A percentile compares a stretch with the other conserved stretches of the same genome.
Conservation (phyloP, 1,140 invertebrate species). For the Conus betulinus region DNA sequence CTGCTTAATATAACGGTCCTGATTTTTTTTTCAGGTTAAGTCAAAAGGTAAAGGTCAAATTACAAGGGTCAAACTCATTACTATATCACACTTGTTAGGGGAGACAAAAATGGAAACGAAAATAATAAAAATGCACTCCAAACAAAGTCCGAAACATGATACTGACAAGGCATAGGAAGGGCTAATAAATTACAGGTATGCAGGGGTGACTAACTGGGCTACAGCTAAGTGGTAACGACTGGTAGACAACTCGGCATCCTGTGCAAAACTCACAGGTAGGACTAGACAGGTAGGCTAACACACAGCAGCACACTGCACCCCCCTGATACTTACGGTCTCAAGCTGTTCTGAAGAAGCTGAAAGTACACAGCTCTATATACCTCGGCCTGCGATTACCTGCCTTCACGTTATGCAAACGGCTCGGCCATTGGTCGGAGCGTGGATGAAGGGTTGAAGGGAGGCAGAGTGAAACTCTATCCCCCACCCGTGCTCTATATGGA, state of each 20-base stretch:
- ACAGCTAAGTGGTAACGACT: not conserved
- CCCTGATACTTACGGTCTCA: constrained; percentile 34
- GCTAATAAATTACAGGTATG: not conserved
- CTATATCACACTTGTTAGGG: not conserved
- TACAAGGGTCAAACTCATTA: not conserved
- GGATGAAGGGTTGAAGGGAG: constrained; percentile 19
- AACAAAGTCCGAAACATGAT: not conserved
- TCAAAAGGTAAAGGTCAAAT: not conserved
- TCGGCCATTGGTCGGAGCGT: constrained; percentile 27
- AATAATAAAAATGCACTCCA: not conserved
- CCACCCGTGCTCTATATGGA: constrained; percentile 27
- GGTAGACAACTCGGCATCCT: not conserved
- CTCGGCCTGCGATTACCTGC: constrained; percentile 8
- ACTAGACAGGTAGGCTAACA: not conserved
- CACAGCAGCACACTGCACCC: constrained; percentile 6
- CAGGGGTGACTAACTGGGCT: not conserved
- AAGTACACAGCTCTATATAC: constrained; percentile 32
- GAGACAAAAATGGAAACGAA: not conserved
- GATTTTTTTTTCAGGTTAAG: not conserved
- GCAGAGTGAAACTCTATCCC: constrained; percentile 30
- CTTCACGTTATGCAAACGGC: constrained; percentile 20
- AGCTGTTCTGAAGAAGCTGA: constrained; percentile 32
- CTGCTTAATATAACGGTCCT: not conserved
- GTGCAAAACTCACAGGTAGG: constrained; percentile 17
- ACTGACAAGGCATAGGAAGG: not conserved